A percentile compares a stretch with the other conserved stretches of the same genome.
phyloP scores from a whole-genome alignment of 2,888 invertebrate genomes.

The Caenorhabditis auriculariae region DNA sequence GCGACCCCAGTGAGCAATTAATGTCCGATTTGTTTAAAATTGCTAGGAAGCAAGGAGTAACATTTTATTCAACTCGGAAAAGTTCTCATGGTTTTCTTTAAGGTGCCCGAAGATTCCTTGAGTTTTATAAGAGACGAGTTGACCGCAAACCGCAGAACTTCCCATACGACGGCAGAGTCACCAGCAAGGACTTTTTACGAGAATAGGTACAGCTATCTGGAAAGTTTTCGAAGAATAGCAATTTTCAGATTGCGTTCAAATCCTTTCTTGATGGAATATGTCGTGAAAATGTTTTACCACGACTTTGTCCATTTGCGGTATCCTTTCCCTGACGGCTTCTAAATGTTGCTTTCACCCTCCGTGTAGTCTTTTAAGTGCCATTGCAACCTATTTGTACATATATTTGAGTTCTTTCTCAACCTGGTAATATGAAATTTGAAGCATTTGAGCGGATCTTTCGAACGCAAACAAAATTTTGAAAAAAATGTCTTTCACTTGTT shows the following conservation, averaged over 20 bases:
- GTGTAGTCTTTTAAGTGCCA: too few species aligned
- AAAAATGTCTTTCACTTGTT: too few species aligned
- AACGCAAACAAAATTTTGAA: too few species aligned
- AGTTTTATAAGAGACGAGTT: slow-evolving; percentile 41
- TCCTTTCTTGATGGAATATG: slow-evolving; percentile 57
- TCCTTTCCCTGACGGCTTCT: slow-evolving; percentile 41
- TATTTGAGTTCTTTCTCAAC: too few species aligned
- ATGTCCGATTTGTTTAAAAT: slow-evolving; percentile 30
- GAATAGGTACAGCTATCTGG: slow-evolving; percentile 24
- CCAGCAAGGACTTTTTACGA: slow-evolving; percentile 35
- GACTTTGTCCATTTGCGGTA: slow-evolving; percentile 50
- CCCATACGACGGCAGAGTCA: slow-evolving; percentile 48
- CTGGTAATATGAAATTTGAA: too few species aligned
- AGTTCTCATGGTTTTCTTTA: slow-evolving; percentile 6
- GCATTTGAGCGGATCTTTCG: too few species aligned
- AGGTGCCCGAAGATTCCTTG: slow-evolving; percentile 38
- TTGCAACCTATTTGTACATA: too few species aligned
- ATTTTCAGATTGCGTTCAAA: slow-evolving; percentile 40
- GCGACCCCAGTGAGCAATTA: slow-evolving; percentile 30
- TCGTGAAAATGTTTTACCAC: slow-evolving; percentile 56
- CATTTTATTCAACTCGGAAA: slow-evolving; percentile 1
- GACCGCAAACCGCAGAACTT: slow-evolving; percentile 37
- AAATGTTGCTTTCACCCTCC: not conserved
- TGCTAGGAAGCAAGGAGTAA: slow-evolving; percentile 30
- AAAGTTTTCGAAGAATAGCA: slow-evolving; percentile 36